These are phyloP conservation scores for Nymphalis c-album DNA, from an alignment of 2,888 invertebrate species.

Conservation along the genomic window DNA sequence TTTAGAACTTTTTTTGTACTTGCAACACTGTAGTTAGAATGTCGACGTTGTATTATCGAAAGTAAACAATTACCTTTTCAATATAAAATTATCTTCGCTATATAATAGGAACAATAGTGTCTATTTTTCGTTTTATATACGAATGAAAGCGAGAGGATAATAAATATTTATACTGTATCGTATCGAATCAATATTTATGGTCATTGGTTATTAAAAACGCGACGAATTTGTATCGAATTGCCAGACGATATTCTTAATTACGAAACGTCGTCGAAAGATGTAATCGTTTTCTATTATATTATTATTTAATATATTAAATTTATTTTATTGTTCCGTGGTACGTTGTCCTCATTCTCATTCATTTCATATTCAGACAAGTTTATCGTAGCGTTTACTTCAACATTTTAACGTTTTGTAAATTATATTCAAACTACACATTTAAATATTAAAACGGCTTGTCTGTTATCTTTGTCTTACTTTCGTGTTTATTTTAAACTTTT, in stretches of 20 bases:
- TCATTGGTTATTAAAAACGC: constrained; percentile 4
- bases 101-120: too few species aligned
- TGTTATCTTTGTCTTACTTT: neutral
- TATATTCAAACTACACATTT: neutral
- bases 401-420: neutral
- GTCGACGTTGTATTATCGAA: neutral
- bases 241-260: neutral
- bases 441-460: neutral
- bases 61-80: neutral
- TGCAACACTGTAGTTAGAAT: neutral
- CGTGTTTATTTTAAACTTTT: too few species aligned
- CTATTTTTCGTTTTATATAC: neutral
- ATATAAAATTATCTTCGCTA: neutral
- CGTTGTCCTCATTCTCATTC: neutral
- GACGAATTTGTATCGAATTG: neutral
- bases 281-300: neutral
- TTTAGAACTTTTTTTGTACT: neutral
- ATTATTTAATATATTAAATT: neutral
- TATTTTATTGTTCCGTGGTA: neutral
- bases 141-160: neutral
- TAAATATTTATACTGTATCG: neutral
- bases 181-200: constrained; percentile 3
- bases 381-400: constrained; percentile 2
- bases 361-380: neutral
- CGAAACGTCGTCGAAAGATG: neutral